These are phyloP conservation scores for Probaryconus sp. DNA, from an alignment of 1,140 invertebrate genomes.

Conservation along the genomic window DNA sequence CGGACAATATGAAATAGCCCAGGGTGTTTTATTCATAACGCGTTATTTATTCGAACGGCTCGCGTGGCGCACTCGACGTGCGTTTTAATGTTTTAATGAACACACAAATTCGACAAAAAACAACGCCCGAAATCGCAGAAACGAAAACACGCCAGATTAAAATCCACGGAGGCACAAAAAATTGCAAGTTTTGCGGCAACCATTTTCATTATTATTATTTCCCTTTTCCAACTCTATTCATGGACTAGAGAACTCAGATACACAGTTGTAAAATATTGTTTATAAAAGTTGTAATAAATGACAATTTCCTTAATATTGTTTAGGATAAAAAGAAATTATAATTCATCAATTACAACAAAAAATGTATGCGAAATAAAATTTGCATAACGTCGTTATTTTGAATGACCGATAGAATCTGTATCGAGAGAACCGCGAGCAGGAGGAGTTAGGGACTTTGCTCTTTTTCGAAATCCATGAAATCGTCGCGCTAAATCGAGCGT, in stretches of 20 bases:
- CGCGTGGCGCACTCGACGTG: not conserved
- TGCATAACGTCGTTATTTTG: slow-evolving; percentile 13
- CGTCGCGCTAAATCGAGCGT: slow-evolving; percentile 57
- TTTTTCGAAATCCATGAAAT: slow-evolving; percentile 47
- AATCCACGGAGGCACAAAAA: slow-evolving; percentile 2
- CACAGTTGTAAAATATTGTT: no score
- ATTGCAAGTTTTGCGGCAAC: no score
- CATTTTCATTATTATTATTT: no score
- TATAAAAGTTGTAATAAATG: no score
- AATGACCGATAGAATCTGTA: slow-evolving; percentile 17
- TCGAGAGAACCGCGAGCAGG: slow-evolving; percentile 11
- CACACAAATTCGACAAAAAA: slow-evolving; percentile 13
- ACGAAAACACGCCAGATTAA: slow-evolving; percentile 12
- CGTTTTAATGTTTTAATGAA: slow-evolving; percentile 33
- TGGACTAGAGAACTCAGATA: no score
- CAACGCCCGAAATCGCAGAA: slow-evolving; percentile 17
- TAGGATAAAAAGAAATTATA: no score
- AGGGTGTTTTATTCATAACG: slow-evolving; percentile 5
- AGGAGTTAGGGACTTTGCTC: slow-evolving; percentile 14
- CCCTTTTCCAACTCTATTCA: no score
- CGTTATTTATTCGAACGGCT: no score
- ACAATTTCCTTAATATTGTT: no score
- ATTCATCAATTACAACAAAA: no score
- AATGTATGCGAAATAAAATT: slow-evolving; percentile 22
- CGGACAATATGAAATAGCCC: not conserved